phyloP scores from a whole-genome alignment of 2,888 invertebrate genomes.

The Alloscopus bannaensis region DNA sequence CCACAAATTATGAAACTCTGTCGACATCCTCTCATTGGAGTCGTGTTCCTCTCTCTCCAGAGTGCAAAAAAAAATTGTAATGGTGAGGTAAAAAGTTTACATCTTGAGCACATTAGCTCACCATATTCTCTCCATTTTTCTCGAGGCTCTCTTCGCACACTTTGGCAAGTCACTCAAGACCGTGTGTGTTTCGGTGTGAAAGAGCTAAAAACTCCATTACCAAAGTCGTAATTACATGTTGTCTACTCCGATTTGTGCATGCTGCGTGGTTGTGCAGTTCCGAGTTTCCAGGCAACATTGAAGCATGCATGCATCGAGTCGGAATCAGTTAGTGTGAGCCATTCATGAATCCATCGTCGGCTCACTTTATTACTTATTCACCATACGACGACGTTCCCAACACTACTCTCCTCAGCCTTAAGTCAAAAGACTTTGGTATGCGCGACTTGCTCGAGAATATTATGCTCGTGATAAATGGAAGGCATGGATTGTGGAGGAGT shows the following conservation, averaged over 20 bases:
- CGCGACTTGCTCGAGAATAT: constrained; percentile 4
- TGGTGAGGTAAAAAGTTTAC: too few species aligned
- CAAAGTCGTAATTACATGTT: constrained; percentile 61
- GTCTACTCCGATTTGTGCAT: constrained; percentile 15
- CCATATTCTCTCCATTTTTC: background rate
- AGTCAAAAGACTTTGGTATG: background rate
- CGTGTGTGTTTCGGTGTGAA: background rate
- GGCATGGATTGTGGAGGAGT: constrained; percentile 5
- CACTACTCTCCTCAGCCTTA: background rate
- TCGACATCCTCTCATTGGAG: too few species aligned
- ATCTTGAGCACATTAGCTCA: too few species aligned
- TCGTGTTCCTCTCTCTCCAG: too few species aligned
- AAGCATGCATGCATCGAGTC: too few species aligned
- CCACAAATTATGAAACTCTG: too few species aligned
- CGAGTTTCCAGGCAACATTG: too few species aligned
- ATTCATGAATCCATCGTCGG: constrained; percentile 64
- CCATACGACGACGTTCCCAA: constrained; percentile 13
- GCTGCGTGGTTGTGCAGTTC: too few species aligned
- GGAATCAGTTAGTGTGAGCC: constrained; percentile 43
- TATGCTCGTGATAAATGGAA: constrained; percentile 36
- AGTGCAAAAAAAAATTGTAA: too few species aligned
- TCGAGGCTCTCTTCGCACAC: background rate
- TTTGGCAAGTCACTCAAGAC: constrained; percentile 6
- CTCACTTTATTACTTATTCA: constrained; percentile 64
- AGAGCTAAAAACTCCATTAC: constrained; percentile 54